A percentile compares a stretch with the other conserved stretches of the same genome.
Conservation (phyloP, 2,797 vertebrate genomes). For the Eutrigla gurnardus region DNA sequence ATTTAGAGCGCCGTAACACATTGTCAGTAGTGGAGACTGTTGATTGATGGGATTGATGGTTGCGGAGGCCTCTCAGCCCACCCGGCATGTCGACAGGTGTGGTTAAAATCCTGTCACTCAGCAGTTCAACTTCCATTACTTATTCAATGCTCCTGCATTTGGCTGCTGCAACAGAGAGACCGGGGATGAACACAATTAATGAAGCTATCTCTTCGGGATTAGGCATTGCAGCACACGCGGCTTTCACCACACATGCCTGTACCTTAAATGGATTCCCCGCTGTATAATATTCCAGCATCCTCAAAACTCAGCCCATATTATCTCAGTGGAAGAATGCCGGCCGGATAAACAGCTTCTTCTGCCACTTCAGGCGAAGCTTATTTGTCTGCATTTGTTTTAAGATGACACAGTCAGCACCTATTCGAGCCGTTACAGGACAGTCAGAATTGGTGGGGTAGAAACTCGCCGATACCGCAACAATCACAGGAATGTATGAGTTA, state of each 20-base stretch:
- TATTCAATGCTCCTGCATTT: constrained; percentile 59
- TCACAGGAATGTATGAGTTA: constrained; percentile 65
- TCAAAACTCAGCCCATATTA: constrained; percentile 66
- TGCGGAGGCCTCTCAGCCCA: constrained; percentile 39
- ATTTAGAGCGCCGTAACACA: constrained; percentile 31
- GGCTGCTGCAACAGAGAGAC: constrained; percentile 42
- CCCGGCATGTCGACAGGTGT: constrained; percentile 52
- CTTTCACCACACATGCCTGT: constrained; percentile 47
- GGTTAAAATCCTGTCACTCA: constrained; percentile 74
- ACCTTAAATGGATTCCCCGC: constrained; percentile 65
- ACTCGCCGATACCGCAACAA: constrained; percentile 57
- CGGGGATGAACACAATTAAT: constrained; percentile 70
- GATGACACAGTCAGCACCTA: constrained; percentile 70
- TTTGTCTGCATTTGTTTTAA: constrained; percentile 74
- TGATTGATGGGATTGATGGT: constrained; percentile 67
- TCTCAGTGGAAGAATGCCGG: constrained; percentile 62
- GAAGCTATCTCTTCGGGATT: constrained; percentile 75
- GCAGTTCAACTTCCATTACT: constrained; percentile 57
- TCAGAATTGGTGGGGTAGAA: constrained; percentile 60
- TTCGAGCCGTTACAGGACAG: constrained; percentile 36
- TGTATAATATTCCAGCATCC: constrained; percentile 65
- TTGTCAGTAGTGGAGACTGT: constrained; percentile 33
- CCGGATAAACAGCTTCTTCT: constrained; percentile 71
- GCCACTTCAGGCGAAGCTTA: constrained; percentile 66
- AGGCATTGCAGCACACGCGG: constrained; percentile 56